Base-by-base conservation (phyloP, 2,888 invertebrate genomes). In the Tortrix viridana region DNA sequence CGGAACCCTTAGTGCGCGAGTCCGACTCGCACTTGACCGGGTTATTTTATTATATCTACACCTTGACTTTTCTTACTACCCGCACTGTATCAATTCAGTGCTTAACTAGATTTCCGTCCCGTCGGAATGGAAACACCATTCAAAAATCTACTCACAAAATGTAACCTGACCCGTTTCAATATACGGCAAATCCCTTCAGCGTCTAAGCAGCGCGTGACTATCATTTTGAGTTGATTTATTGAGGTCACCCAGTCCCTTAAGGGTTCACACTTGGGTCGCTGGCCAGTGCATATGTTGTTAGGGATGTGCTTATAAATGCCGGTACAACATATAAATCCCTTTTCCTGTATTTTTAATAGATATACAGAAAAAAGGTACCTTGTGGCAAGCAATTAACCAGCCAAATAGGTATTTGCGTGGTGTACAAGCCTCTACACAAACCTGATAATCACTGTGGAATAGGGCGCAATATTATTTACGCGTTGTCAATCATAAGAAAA, bases 141-240 rank as follows among this genome's bases (percentile, higher is more conserved):
- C 46, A 62, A 62, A 62, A 57, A 62, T 62, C 56, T 20, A 57
- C 49, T 50, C 37, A 48, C 60, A 47, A 53, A 55, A 55, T 26
- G 41, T 53, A 38, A 48, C 38, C 60, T 46, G 23, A 38, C 46
- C 47, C 53, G 20, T 22, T 60, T 38, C 60, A 52, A 63, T 63
- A 58, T 56, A 57, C 38, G 50, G 58, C 48, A 63, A 63, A 58
- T 63, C 57, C 57, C 52, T 52, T 41, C 53, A 52, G 16, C 37
- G 53, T 58, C 43, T 57, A 46, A 41, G 41, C 7, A 22, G 52
- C 18, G 56, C 63, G 63, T 63, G 63, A 57, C 47, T 53, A 16
- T 47, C 57, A 63, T 63, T 58, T 52, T 46, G 32, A 63, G 58
- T 53, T 63, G 63, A 63, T 63, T 60, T 49, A 60, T 60, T 46